Evolutionary conservation across 92 coral and sea anemone genomes (phyloP).

Genomic region (Zoanthus sociatus): DNA sequence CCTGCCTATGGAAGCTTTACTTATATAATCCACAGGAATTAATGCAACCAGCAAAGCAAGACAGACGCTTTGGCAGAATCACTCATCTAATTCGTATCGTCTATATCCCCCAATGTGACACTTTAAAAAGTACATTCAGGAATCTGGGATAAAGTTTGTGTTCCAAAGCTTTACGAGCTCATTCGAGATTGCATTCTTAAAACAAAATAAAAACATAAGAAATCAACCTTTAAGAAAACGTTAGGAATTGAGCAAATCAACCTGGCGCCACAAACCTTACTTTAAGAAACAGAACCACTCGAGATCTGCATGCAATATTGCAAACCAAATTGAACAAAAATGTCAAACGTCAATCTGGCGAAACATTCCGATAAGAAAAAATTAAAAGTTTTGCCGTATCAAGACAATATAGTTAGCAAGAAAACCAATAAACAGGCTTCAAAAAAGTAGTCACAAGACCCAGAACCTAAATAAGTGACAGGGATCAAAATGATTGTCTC

Average conservation of each 20-base stretch:
- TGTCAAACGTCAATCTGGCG: background rate
- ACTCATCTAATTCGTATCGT: slow-evolving; percentile 19
- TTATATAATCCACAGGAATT: background rate
- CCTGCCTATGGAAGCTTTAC: background rate
- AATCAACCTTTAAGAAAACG: background rate
- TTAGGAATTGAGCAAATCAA: background rate
- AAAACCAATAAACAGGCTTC: slow-evolving; percentile 11
- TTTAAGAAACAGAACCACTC: slow-evolving; percentile 14
- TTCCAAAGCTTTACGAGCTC: slow-evolving; percentile 2
- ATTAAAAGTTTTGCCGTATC: background rate
- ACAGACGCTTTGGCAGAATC: slow-evolving; percentile 3
- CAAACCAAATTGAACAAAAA: slow-evolving; percentile 21
- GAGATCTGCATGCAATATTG: background rate
- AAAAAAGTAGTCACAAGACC: slow-evolving; percentile 2
- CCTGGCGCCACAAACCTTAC: background rate
- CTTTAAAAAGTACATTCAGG: slow-evolving; percentile 17
- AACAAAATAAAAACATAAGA: background rate
- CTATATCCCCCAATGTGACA: slow-evolving; percentile 20
- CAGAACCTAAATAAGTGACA: background rate
- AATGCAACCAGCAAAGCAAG: background rate
- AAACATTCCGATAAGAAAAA: background rate
- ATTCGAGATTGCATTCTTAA: background rate
- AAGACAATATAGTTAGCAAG: background rate
- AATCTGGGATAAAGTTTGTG: slow-evolving; percentile 9
- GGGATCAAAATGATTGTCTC: background rate